Base-by-base conservation (phyloP, 2,888 invertebrate species). In the Nomada fabriciana region DNA sequence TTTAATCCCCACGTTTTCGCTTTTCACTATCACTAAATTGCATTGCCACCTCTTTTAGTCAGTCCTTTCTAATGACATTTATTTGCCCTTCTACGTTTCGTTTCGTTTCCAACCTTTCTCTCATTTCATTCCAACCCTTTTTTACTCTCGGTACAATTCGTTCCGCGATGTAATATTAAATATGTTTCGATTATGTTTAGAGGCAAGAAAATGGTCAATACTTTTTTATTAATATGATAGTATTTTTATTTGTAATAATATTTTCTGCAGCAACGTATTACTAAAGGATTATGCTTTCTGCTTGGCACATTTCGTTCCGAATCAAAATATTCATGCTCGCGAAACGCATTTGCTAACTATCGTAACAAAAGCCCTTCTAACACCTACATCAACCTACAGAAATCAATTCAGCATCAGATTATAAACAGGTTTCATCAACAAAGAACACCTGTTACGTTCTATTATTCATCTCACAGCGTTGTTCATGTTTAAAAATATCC, bases 1-100 rank as follows among this genome's bases (percentile, higher is more conserved):
- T 74, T 81, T 81, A 80, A 80, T 80, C 52, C 74, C 53, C 69
- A 69, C 80, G 64, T 78, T 43, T 64, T 60, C 55, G 25, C 36
- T 25, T 69, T 69, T 55, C 69, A 53, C n/a, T 63, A 50, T 50
- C 72, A 52, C 43, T n/a, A 43, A n/a, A 29, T 57, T 43, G 25
- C 13, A 13, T n/a, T 29, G 9, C 13, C 13, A 13, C 43, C 20
- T 36, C 36, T 47, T 70, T 59, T 15, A 20, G 47, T 18, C 47
- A 13, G 15, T 53, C 25, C 20, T 2, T 43, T 10, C 42, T 68
- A 57, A 72, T 10, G 71, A 53, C 43, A 63, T 71, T 79, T 43
- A 29, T 25, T 55, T 47, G 10, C 13, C 13, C 13, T 47, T 80
- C 42, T 42, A 23, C 42, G 42, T 59, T 29, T 20, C 2, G 59